Percentiles rank a stretch among this genome's conserved stretches.
Evolutionary conservation across 2,888 invertebrate species (phyloP).

Genomic region (Heliconius aoede): DNA sequence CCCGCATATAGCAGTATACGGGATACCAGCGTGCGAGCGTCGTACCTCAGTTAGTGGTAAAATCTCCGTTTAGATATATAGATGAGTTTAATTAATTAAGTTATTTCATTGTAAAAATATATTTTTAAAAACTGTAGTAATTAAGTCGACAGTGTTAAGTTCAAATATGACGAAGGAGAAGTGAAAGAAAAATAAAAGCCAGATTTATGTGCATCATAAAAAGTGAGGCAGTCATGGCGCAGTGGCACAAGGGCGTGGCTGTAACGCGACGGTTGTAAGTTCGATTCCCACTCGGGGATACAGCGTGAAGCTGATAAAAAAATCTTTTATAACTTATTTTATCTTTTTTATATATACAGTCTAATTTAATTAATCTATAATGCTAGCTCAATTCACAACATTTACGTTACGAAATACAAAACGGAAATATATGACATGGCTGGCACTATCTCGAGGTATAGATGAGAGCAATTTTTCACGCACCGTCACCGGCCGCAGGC

Average conservation of each 20-base stretch:
- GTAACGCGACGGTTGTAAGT: no score
- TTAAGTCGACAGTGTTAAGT: neutral
- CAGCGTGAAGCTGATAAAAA: no score
- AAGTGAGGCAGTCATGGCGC: no score
- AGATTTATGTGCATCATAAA: no score
- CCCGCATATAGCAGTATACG: no score
- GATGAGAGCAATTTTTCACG: slow-evolving; percentile 71
- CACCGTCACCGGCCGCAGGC: slow-evolving; percentile 55
- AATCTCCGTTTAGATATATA: no score
- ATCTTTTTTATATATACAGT: neutral
- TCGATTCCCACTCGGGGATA: no score
- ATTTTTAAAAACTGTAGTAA: neutral
- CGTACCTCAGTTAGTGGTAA: no score
- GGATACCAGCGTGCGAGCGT: no score
- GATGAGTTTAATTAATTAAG: no score
- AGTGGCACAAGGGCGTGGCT: no score
- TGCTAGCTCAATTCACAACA: neutral
- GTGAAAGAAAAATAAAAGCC: no score
- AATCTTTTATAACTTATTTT: neutral
- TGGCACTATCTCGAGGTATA: slow-evolving; percentile 60
- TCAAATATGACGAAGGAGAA: neutral
- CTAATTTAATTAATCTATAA: neutral
- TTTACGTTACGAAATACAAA: neutral
- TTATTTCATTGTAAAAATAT: neutral
- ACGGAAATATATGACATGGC: slow-evolving; percentile 16